These are phyloP conservation scores for Maniola hyperantus DNA, from an alignment of 2,888 invertebrate genomes.

Conservation along the genomic window DNA sequence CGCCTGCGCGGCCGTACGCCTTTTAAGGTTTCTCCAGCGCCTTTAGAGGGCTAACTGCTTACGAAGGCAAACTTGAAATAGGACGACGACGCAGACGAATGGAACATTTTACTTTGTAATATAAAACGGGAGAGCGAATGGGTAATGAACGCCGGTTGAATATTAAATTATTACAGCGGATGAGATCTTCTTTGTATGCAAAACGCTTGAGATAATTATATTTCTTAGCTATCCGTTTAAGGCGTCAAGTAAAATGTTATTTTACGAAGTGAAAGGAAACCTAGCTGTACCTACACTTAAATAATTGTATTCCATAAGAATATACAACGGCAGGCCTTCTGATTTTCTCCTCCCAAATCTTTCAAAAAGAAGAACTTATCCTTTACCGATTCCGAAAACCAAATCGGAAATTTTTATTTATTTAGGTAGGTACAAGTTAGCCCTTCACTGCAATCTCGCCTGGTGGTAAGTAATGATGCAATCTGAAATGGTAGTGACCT, in stretches of 20 bases:
- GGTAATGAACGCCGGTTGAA: conserved; percentile 33
- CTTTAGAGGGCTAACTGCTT: conserved; percentile 62
- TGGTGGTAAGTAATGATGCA: no score
- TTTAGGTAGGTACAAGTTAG: no score
- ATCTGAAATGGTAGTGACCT: no score
- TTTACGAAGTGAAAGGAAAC: not conserved
- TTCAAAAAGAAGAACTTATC: no score
- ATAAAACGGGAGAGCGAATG: conserved; percentile 30
- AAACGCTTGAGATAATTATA: conserved; percentile 30
- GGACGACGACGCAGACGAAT: conserved; percentile 27
- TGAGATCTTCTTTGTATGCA: conserved; percentile 35
- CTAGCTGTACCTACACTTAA: not conserved
- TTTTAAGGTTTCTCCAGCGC: conserved; percentile 70
- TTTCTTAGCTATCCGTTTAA: conserved; percentile 23
- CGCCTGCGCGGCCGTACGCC: conserved; percentile 62
- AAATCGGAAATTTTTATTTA: no score
- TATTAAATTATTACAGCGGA: conserved; percentile 34
- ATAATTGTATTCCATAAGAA: no score
- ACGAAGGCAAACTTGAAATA: conserved; percentile 50
- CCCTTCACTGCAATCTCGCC: no score
- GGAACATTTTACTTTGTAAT: conserved; percentile 37
- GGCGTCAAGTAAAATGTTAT: conserved; percentile 3
- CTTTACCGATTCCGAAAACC: no score
- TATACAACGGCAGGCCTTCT: no score
- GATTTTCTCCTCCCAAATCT: no score